A percentile compares a stretch with the other conserved stretches of the same genome.
phyloP scores from a whole-genome alignment of 2,113 vertebrate species.

The Nibea albiflora region DNA sequence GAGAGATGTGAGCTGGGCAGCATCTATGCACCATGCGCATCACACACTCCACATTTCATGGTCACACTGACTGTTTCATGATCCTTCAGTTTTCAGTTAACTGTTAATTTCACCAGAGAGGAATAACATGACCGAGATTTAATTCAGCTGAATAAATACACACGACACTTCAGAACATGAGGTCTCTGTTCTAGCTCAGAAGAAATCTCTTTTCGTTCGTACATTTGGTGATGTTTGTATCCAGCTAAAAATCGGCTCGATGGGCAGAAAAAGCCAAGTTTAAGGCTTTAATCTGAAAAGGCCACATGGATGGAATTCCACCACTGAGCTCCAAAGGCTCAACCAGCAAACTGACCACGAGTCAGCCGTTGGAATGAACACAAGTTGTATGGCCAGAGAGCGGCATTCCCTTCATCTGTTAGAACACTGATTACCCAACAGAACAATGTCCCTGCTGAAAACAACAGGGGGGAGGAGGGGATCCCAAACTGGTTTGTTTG shows the following conservation, averaged over 20 bases:
- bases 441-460: not conserved
- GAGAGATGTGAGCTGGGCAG: not conserved
- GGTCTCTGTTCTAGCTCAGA: not conserved
- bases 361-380: conserved; percentile 32
- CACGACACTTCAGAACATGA: too few relatives aligned
- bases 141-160: too few relatives aligned
- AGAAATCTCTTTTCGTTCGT: not conserved
- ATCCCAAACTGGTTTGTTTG: not conserved
- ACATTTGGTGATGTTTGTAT: not conserved
- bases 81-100: conserved; percentile 10
- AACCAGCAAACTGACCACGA: not conserved
- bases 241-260: not conserved
- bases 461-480: not conserved
- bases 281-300: conserved; percentile 27
- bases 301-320: conserved; percentile 51
- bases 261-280: conserved; percentile 6
- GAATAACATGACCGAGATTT: not conserved
- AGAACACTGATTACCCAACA: not conserved
- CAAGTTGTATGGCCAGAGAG: not conserved
- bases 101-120: not conserved
- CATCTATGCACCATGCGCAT: not conserved
- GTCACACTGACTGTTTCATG: not conserved
- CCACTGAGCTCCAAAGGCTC: conserved; percentile 20
- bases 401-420: conserved; percentile 21
- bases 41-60: conserved; percentile 4